Evolutionary conservation across 2,888 invertebrate species (phyloP), one percentile per base, ranked within the genome.

Genomic region (Trichopoda pennipes): DNA sequence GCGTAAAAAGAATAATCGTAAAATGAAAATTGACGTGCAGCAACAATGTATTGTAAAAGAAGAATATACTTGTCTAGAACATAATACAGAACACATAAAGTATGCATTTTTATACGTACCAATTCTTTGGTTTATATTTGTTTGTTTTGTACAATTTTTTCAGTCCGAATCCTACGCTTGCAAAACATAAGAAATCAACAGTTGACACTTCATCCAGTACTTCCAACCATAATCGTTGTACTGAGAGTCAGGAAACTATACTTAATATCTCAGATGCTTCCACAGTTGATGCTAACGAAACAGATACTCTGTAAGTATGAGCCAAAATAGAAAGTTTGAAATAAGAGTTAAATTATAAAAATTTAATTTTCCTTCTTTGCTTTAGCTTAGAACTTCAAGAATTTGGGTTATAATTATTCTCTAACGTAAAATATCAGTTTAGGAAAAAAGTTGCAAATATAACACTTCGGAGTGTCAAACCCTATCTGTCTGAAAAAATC

Each of bases 261-360:
- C 51, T 63, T 28, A 72, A 81, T 47, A 56, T 42, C n/a, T 85
- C 86, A 0, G 83, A 86, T 75, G 17, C 81, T 21, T 84, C 85
- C 10, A 84, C 80, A 14, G 63, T 78, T 28, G 85, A 85, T 44
- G 66, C 56, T 8, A 80, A 83, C 51, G 86, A 83, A 58, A 51
- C 56, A n/a, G 82, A 85, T 14, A 75, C 80, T 58, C 10, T 83
- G 86, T 86, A 77, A 84, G 85, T 81, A 6, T 16, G 6, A 28
- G 1, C 7, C 28, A 28, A 28, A 28, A 8, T 6, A 28, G 7
- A 6, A 28, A 28, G 28, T 28, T 28, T 28, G 2, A 28, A 3
- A 28, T 28, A 28, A 28, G n/a, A 28, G 6, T 28, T 28, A 28
- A 28, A 2, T 28, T 28, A 3, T 28, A 2, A 28, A 28, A 28